Evolutionary conservation across 92 coral and sea anemone species (phyloP), one percentile per base, ranked within the genome.

Genomic region (Pocillopora meandrina): DNA sequence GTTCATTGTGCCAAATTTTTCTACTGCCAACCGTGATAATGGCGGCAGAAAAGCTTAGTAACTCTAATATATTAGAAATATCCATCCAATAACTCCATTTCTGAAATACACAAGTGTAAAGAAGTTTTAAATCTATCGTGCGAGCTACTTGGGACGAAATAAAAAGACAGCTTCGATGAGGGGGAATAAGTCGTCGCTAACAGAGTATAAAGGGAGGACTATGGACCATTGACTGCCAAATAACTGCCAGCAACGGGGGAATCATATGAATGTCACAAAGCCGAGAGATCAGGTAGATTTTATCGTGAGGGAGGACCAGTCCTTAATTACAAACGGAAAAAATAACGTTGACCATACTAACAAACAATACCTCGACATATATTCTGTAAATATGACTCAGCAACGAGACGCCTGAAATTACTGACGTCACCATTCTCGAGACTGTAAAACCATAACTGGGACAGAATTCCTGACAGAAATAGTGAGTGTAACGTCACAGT

Each of bases 1-100:
- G 17, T 15, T 56, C 36, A 56, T 69, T 10, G 10, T 21, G 67
- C 11, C 69, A 11, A 16, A 73, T 26, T 21, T 65, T 61, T 21
- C 80, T 83, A n/a, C 72, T 62, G 5, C 20, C 12, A 21, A 90
- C 77, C 10, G 90, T 77, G 78, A 91, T 61, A 7, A 89, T 72
- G 59, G 93, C 84, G 10, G 87, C 23, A 7, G 61, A 17, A 49
- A 89, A 89, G 23, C 91, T 85, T 15, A 19, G 19, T 52, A 91
- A 56, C 69, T 93, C 93, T 70, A 91, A 36, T 33, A 69, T 34
- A 35, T 85, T 91, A 13, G 88, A 73, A 49, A 82, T 14, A 52
- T 83, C 80, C 86, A 74, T 65, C 86, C 86, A 83, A 81, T 93
- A 93, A 49, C 78, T 84, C 89, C 90, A 76, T 66, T 85, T 80